phyloP scores from a whole-genome alignment of 1,140 invertebrate genomes.

The Popillia japonica region DNA sequence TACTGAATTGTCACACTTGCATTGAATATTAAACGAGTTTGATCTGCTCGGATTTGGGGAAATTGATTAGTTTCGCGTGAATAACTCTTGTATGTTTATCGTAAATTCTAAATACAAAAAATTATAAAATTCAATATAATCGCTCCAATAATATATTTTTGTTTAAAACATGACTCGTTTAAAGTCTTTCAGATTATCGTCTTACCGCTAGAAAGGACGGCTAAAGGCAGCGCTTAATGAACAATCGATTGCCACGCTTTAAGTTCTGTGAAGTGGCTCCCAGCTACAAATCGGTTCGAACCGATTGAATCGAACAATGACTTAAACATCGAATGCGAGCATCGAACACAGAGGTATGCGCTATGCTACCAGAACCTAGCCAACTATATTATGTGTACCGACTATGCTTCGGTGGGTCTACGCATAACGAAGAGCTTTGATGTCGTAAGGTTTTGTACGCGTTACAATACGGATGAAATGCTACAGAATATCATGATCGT shows the following conservation, averaged over 20 bases:
- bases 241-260: background rate
- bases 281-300: background rate
- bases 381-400: background rate
- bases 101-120: too few species aligned
- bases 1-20: too few species aligned
- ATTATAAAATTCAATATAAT: too few species aligned
- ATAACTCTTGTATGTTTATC: too few species aligned
- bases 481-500: too few species aligned
- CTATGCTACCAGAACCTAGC: background rate
- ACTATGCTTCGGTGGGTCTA: background rate
- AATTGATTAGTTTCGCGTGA: too few species aligned
- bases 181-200: background rate
- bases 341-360: background rate
- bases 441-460: background rate
- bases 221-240: constrained; percentile 1
- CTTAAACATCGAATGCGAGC: background rate
- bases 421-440: background rate
- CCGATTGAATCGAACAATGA: constrained; percentile 6
- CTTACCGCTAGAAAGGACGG: background rate
- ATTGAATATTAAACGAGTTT: too few species aligned
- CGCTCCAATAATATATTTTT: background rate
- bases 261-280: background rate
- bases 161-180: constrained; percentile 7
- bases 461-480: background rate
- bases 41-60: too few species aligned